Evolutionary conservation across 2,113 vertebrate species (phyloP).

Genomic region (Scolopax mira): DNA sequence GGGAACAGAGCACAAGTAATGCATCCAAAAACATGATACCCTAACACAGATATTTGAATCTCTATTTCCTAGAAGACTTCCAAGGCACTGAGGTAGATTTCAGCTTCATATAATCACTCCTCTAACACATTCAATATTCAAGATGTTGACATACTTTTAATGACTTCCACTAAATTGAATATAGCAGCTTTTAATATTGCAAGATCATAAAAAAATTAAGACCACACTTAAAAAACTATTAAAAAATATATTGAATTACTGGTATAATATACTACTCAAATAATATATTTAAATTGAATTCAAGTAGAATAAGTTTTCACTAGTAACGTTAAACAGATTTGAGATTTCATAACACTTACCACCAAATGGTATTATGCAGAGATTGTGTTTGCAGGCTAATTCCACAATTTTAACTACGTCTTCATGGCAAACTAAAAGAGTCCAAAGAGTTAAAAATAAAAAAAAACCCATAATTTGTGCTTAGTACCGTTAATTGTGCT

Average conservation of each 20-base stretch:
- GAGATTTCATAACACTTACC: conserved; percentile 78
- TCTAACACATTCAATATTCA: not conserved
- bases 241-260: not conserved
- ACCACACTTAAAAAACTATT: not conserved
- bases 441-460: conserved; percentile 12
- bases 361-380: conserved; percentile 97
- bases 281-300: not conserved
- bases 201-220: not conserved
- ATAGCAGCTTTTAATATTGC: not conserved
- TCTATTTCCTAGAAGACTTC: not conserved
- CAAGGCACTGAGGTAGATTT: not conserved
- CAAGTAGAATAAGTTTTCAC: not conserved
- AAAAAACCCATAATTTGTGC: not conserved
- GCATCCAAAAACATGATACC: not conserved
- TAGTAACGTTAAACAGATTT: not conserved
- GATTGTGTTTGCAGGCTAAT: conserved; percentile 91
- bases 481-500: not conserved
- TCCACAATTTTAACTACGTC: conserved; percentile 96
- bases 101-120: not conserved
- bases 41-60: not conserved
- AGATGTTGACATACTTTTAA: not conserved
- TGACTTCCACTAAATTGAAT: not conserved
- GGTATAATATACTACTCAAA: not conserved
- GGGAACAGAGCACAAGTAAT: not conserved
- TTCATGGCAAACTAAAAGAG: conserved; percentile 86